A percentile compares a stretch with the other conserved stretches of the same genome.
Evolutionary conservation across 2,797 vertebrate genomes (phyloP).

Genomic region (Cuniculus paca): DNA sequence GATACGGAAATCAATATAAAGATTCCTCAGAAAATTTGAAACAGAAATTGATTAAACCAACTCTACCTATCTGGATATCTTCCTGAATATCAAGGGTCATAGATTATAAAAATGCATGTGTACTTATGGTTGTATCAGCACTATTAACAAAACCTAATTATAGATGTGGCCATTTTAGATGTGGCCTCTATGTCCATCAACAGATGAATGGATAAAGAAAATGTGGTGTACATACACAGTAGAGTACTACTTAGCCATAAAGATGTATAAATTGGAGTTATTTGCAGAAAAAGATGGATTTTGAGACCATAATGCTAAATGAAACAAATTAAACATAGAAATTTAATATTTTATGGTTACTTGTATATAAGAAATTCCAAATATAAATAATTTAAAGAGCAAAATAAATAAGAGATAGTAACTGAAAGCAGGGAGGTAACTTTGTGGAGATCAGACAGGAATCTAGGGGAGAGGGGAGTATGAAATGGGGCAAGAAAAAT

Average conservation of each 20-base stretch:
- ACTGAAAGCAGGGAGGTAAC: neutral
- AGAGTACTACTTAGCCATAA: neutral
- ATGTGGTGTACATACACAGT: neutral
- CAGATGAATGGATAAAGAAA: neutral
- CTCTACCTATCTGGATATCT: neutral
- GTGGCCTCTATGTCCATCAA: neutral
- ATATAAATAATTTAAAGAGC: neutral
- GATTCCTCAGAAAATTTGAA: neutral
- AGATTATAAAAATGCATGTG: too few species aligned
- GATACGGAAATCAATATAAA: neutral
- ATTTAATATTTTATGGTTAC: neutral
- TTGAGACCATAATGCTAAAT: neutral
- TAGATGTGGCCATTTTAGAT: neutral
- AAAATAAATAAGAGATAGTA: neutral
- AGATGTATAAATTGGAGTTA: neutral
- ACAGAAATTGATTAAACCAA: neutral
- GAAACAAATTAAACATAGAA: neutral
- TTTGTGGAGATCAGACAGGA: neutral
- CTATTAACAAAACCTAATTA: neutral
- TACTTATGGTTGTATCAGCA: neutral
- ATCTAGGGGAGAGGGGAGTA: neutral
- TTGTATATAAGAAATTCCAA: neutral
- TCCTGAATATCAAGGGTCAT: neutral
- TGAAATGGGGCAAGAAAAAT: neutral
- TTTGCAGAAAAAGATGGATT: neutral